A percentile compares a stretch with the other conserved stretches of the same genome.
Conservation (phyloP, 2,888 invertebrate genomes). For the Plagiodera versicolora region DNA sequence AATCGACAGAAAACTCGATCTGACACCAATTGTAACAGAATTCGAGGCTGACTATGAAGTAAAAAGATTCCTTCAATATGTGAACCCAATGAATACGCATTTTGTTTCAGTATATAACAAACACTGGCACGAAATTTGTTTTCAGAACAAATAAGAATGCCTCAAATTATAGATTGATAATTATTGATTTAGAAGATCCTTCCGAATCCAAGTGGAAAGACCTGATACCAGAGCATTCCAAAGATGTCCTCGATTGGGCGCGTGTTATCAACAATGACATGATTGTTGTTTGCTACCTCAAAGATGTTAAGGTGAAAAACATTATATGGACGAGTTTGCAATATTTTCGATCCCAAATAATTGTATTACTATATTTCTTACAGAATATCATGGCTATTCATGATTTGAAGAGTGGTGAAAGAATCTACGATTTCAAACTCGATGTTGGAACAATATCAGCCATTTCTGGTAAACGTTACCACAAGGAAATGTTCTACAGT, state of each 20-base stretch:
- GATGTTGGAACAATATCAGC: slow-evolving; percentile 86
- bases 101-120: slow-evolving; percentile 80
- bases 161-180: slow-evolving; percentile 86
- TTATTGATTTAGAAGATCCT: slow-evolving; percentile 76
- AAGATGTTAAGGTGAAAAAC: slow-evolving; percentile 93
- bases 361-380: no score
- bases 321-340: no score
- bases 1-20: slow-evolving; percentile 65
- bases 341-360: no score
- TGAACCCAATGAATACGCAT: neutral
- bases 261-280: slow-evolving; percentile 82
- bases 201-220: slow-evolving; percentile 79
- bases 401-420: slow-evolving; percentile 70
- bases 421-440: slow-evolving; percentile 74
- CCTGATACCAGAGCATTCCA: slow-evolving; percentile 79
- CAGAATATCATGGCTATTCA: slow-evolving; percentile 85
- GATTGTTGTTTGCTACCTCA: slow-evolving; percentile 84
- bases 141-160: slow-evolving; percentile 94
- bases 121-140: slow-evolving; percentile 77
- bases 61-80: slow-evolving; percentile 24
- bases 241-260: slow-evolving; percentile 90
- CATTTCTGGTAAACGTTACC: slow-evolving; percentile 82
- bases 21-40: slow-evolving; percentile 82
- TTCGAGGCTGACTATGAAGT: slow-evolving; percentile 95
- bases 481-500: slow-evolving; percentile 89